Conservation (phyloP, 2,888 invertebrate genomes). For the Trichacis sp. region DNA sequence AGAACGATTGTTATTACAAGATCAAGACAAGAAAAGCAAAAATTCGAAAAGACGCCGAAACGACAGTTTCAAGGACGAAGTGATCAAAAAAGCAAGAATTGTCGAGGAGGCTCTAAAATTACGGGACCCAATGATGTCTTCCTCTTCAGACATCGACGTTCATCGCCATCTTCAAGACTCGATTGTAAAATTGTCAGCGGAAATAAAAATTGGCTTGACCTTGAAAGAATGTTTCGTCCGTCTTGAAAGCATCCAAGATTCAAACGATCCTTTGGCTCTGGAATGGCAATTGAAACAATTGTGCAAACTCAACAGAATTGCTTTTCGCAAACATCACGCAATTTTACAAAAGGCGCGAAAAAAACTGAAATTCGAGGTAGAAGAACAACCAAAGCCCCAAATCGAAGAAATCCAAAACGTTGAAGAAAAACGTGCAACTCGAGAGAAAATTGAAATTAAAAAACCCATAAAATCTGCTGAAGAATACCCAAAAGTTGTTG, state of each 20-base stretch:
- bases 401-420: no score
- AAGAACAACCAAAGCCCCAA: no score
- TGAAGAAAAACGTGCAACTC: no score
- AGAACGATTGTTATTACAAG: background rate
- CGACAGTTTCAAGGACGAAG: background rate
- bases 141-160: background rate
- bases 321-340: no score
- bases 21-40: background rate
- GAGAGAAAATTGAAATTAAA: no score
- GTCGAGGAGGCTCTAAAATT: background rate
- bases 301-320: background rate
- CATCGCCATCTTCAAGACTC: background rate
- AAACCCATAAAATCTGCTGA: no score
- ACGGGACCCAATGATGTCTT: background rate
- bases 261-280: constrained; percentile 25
- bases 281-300: constrained; percentile 29
- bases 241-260: constrained; percentile 32
- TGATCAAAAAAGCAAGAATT: background rate
- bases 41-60: no score
- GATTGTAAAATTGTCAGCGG: background rate
- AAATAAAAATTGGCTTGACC: background rate
- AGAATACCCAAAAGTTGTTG: no score
- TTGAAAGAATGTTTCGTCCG: constrained; percentile 7
- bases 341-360: no score
- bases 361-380: no score